Base-by-base conservation (phyloP, 2,113 vertebrate genomes). In the Archilochus colubris region DNA sequence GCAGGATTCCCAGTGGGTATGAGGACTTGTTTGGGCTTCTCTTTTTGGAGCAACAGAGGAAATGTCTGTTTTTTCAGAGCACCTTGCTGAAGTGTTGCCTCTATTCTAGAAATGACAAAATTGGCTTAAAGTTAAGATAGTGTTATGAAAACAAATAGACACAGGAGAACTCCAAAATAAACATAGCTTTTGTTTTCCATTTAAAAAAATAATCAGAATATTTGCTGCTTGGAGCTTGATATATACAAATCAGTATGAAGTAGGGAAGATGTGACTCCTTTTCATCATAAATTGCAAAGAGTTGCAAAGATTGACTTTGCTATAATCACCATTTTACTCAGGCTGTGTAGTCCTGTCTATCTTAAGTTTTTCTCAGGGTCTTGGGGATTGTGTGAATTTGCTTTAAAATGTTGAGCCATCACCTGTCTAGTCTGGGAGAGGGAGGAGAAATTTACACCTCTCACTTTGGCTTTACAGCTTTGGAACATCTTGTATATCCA, bases 381-480 rank as follows among this genome's bases (percentile, higher is more conserved):
- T 74, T 70, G 18, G 14, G 7, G 12, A 0, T 0, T 27, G 4
- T 33, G 12, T 75, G 61, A 83, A 61, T 74, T 86, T 88, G 14
- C 21, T 63, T 70, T n/a, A 3, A 30, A 82, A 55, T 0, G 0
- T 2, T 62, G 68, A 77, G 6, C 57, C 24, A 4, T 53, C n/a
- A 50, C 5, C 21, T 67, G 18, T 44, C 55, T 24, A 59, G 21
- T 63, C 33, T 72, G 57, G 12, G 33, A 84, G 44, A 74, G 3
- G 9, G 27, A 90, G 33, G 33, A 81, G 57, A 93, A 81, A 51
- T 61, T 31, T 40, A 14, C 7, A 5, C 0, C 0, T 43, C 10
- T 80, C 0, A 0, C 23, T 67, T 20, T 73, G 51, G 8, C 48
- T 79, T 73, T 84, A 9, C 3, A 27, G 28, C 15, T 28, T n/a